Base-by-base conservation (phyloP, 2,797 vertebrate genomes). In the Rhadinocentrus ornatus region DNA sequence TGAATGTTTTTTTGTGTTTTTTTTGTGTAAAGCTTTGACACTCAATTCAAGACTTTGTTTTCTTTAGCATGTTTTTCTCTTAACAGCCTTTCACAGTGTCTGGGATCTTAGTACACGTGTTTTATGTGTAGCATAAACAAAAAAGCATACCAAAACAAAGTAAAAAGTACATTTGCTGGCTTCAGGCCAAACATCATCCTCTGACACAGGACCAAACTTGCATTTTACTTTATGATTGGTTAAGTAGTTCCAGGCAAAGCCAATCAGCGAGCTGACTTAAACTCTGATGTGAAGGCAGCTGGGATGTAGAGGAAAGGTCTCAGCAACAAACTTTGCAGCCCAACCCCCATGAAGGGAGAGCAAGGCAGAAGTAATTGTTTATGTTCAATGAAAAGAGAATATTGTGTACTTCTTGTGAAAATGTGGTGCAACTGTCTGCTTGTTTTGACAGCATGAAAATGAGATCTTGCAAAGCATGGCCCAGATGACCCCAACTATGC, bases 281-380 rank as follows among this genome's bases (percentile, higher is more conserved):
- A 15, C 48, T 75, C 77, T 87, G 31, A 32, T 85, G 85, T 73
- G 50, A 81, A 44, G 78, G 64, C 56, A 79, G 84, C 64, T 60
- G 50, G 78, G 84, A 94, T 86, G 78, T 94, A 86, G 93, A 93
- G 90, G 86, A 95, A 94, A 94, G 93, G 94, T 95, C 90, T 77
- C 71, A 69, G 32, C 13, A 71, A 75, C 76, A 90, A 90, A 90
- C 74, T 79, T 31, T 27, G 15, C 27, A 26, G 27, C 86, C 86
- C 89, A 67, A 62, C 89, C 90, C 85, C 90, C 80, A 29, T 41
- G 53, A 31, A 13, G 39, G 2, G 63, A 63, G 61, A 66, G 56
- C 16, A 63, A 56, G 60, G 9, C 50, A 48, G 58, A 57, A 74
- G 60, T 80, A 80, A 83, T 90, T 80, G 83, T 89, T 90, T 88